These are phyloP conservation scores for Chaenocephalus aceratus DNA, from an alignment of 2,113 vertebrate genomes.

Conservation along the genomic window DNA sequence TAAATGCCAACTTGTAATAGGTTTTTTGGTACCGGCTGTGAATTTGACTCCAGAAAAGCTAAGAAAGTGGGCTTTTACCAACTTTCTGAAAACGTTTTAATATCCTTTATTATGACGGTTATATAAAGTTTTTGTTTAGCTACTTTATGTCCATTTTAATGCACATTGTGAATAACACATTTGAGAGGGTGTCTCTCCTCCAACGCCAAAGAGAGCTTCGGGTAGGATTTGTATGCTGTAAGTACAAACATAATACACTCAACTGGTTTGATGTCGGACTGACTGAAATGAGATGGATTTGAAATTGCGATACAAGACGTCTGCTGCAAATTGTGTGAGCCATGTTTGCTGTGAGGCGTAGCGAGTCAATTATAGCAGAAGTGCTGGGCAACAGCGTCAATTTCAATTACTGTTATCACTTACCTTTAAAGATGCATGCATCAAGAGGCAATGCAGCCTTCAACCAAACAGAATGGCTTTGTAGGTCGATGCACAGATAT, in stretches of 20 bases:
- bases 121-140: neutral
- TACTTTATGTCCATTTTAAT: neutral
- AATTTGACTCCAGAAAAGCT: neutral
- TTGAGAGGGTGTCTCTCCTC: neutral
- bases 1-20: slow-evolving; percentile 12
- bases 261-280: slow-evolving; percentile 43
- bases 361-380: slow-evolving; percentile 39
- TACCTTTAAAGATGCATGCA: slow-evolving; percentile 37
- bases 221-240: slow-evolving; percentile 4
- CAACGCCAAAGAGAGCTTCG: neutral
- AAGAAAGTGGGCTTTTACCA: neutral
- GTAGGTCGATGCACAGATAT: slow-evolving; percentile 8
- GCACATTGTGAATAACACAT: neutral
- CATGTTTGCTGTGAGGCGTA: slow-evolving; percentile 31
- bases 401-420: slow-evolving; percentile 62
- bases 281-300: slow-evolving; percentile 45
- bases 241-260: slow-evolving; percentile 32
- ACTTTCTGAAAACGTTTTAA: neutral
- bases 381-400: slow-evolving; percentile 37
- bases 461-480: slow-evolving; percentile 33
- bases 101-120: neutral
- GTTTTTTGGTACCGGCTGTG: neutral
- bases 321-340: slow-evolving; percentile 32
- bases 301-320: slow-evolving; percentile 33
- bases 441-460: slow-evolving; percentile 35